A percentile compares a stretch with the other conserved stretches of the same genome.
Conservation (phyloP, 2,888 invertebrate genomes). For the Synergus umbraculus region DNA sequence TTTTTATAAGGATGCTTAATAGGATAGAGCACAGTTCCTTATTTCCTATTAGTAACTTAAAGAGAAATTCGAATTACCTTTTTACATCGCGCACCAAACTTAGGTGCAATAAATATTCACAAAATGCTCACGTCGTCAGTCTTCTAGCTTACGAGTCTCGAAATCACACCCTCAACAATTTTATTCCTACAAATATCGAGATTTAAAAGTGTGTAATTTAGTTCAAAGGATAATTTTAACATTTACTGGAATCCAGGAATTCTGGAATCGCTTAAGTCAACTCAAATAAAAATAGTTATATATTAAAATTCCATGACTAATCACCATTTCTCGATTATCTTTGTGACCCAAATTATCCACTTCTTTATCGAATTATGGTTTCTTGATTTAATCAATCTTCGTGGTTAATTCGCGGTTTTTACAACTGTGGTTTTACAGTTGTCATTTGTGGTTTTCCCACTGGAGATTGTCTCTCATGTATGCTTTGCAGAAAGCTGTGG, state of each 20-base stretch:
- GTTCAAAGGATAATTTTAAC: too few relatives aligned
- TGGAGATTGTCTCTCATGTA: not conserved
- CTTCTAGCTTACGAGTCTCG: slow-evolving; percentile 28
- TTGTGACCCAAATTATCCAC: not conserved
- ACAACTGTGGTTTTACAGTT: too few relatives aligned
- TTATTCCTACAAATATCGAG: not conserved
- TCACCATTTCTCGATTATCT: not conserved
- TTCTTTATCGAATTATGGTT: not conserved
- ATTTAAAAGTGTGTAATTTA: not conserved
- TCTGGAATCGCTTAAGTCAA: not conserved
- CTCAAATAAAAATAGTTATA: not conserved
- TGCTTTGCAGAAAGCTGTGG: not conserved
- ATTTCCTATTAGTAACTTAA: slow-evolving; percentile 27
- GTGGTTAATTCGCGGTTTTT: too few relatives aligned
- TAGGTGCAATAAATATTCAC: slow-evolving; percentile 38
- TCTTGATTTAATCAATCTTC: too few relatives aligned
- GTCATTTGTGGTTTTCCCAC: not conserved
- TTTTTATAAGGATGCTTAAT: not conserved
- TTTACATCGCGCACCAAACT: slow-evolving; percentile 25
- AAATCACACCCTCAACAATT: slow-evolving; percentile 10
- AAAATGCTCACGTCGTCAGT: slow-evolving; percentile 40
- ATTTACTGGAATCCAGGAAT: too few relatives aligned
- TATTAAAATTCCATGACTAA: not conserved
- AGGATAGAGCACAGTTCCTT: not conserved
- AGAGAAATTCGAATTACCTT: slow-evolving; percentile 26